phyloP scores from a whole-genome alignment of 2,113 vertebrate genomes.

The Ictalurus furcatus region DNA sequence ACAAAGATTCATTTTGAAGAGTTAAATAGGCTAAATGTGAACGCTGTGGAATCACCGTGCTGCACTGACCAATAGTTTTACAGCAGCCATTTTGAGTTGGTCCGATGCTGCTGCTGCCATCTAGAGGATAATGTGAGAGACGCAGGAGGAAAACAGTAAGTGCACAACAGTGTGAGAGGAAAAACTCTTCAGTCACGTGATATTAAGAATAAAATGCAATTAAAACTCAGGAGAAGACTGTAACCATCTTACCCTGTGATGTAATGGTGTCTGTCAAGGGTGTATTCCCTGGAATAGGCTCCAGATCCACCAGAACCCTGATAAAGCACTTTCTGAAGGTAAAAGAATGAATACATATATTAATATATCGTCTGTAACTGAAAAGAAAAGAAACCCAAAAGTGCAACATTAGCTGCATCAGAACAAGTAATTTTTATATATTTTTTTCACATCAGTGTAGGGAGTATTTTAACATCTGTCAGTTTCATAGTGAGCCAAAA shows the following conservation, averaged over 20 bases:
- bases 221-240: not conserved
- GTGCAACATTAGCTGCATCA: not conserved
- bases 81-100: not conserved
- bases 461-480: not conserved
- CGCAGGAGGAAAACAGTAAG: not conserved
- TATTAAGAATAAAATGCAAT: not conserved
- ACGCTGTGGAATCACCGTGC: too few relatives aligned
- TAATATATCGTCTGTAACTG: not conserved
- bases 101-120: not conserved
- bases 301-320: not conserved
- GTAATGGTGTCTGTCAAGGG: too few relatives aligned
- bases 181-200: not conserved
- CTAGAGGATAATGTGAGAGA: not conserved
- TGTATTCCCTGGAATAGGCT: too few relatives aligned
- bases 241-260: not conserved
- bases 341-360: not conserved
- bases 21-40: not conserved
- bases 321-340: not conserved
- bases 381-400: not conserved
- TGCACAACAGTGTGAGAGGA: not conserved
- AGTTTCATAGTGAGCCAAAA: not conserved
- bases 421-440: not conserved
- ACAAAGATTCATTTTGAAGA: not conserved
- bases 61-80: not conserved
- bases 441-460: not conserved